These are phyloP conservation scores for Cyclina sinensis DNA, from an alignment of 1,140 invertebrate genomes.

Conservation along the genomic window DNA sequence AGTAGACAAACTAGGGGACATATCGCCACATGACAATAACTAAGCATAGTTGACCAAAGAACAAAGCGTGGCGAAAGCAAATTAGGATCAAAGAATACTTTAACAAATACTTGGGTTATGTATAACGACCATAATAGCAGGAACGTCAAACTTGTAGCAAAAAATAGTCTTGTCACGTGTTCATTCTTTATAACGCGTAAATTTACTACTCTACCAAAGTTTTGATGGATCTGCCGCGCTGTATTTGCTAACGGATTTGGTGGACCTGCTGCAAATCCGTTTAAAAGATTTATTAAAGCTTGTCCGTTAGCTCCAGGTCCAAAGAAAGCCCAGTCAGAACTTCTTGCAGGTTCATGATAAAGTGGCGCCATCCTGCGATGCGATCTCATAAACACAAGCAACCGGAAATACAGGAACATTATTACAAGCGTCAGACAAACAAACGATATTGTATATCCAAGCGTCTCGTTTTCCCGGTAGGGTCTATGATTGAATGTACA, in stretches of 20 bases:
- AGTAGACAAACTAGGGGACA: constrained; percentile 75
- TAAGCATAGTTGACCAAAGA: constrained; percentile 76
- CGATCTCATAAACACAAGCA: constrained; percentile 80
- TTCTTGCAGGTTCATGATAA: constrained; percentile 77
- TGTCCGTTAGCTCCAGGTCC: constrained; percentile 82
- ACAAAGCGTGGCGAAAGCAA: constrained; percentile 68
- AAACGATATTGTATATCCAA: constrained; percentile 81
- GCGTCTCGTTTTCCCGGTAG: constrained; percentile 81
- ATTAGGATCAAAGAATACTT: constrained; percentile 71
- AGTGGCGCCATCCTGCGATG: constrained; percentile 82
- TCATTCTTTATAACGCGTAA: constrained; percentile 77
- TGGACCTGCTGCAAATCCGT: constrained; percentile 76
- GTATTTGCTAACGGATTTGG: constrained; percentile 67
- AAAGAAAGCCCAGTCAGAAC: constrained; percentile 83
- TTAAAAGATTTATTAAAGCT: constrained; percentile 81
- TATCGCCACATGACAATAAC: constrained; percentile 77
- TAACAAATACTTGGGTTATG: constrained; percentile 75
- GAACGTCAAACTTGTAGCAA: constrained; percentile 75
- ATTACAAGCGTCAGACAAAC: constrained; percentile 73
- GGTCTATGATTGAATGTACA: constrained; percentile 80
- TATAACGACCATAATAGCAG: constrained; percentile 78
- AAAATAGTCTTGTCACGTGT: constrained; percentile 80
- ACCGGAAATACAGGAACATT: constrained; percentile 80
- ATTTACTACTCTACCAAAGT: constrained; percentile 77
- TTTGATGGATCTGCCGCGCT: constrained; percentile 71